Base-by-base conservation (phyloP, 2,797 vertebrate genomes). In the Margarornis squamiger region DNA sequence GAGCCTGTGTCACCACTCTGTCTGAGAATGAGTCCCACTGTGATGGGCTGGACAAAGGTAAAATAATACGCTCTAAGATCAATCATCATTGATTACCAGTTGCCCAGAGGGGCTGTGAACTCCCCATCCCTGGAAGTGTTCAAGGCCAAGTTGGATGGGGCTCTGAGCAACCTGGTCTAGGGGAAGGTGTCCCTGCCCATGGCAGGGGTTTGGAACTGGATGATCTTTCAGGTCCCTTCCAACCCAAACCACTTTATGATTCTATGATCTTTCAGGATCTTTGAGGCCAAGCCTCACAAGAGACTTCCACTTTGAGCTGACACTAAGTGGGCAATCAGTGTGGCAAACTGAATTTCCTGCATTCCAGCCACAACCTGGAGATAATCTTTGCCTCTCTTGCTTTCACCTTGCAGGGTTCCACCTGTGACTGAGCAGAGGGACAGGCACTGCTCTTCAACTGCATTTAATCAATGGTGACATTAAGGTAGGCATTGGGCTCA, bases 11-110 rank as follows among this genome's bases (percentile, higher is more conserved):
- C 41, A 68, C 57, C 27, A 29, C 27, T 29, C 22, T 16, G 49
- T 5, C 30, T 71, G 63, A 67, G 66, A 39, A 45, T 8, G n/a
- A 73, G 12, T 54, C 26, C 14, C 15, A 61, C 5, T 3, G 1
- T 23, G 32, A 41, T 22, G 30, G 9, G 18, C 14, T 65, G 46
- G 29, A 58, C 30, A 30, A n/a, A 41, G 24, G 46, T 61, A 24
- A 73, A 55, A 45, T 71, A 86, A 26, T 10, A 22, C 27, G 32
- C 13, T 0, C 0, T 38, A 41, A 30, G 8, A 41, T 45, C 36
- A 29, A 13, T 81, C 81, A 46, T 30, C 39, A 66, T 6, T 36
- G 30, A 48, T 59, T 36, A 54, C 20, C 15, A 48, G 9, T 41
- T 66, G 13, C 32, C 19, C 59, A 36, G 52, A 61, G 41, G 48